Evolutionary conservation across 2,888 invertebrate genomes (phyloP), one percentile per base, ranked within the genome.

Genomic region (Dicycla oo): DNA sequence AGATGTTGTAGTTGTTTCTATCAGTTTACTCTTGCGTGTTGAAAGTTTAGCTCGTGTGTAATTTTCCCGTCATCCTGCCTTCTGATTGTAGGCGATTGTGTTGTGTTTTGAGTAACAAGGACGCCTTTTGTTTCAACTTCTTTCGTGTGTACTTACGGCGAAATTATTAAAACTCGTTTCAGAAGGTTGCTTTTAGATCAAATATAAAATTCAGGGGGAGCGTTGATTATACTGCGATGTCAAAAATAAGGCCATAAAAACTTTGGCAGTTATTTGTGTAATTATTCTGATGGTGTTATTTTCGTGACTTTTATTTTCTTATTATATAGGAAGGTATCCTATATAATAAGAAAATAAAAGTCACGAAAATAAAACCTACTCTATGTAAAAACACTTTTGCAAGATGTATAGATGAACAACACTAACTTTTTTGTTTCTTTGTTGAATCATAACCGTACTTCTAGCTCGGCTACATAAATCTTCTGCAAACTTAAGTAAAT

Each of bases 21-120:
- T 70, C 66, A 77, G 79, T 84, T 85, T 86, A 85, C 64, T 78
- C 85, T 93, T 90, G 91, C 91, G 92, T 92, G 92, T 81, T 81
- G 61, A 83, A 91, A 91, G 85, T 91, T 91, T 86, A 81, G 81
- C 83, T 85, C 74, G 88, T 90, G 87, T 89, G 88, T 91, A 91
- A 93, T 93, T 93, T 92, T 90, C 90, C 83, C 85, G 91, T 91
- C 90, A 90, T 87, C 87, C 87, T 79, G 81, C 69, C 76, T 84
- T 88, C 86, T 87, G 88, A 91, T 90, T 88, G 81, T 84, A 83
- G 80, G 78, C 73, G 81, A 81, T 85, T 85, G 77, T 80, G 79
- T 73, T 85, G 82, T 82, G 83, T 85, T 83, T 84, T 76, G 78
- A 82, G 80, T 81, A 71, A 82, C 78, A 76, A 78, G 78, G 72